Evolutionary conservation across 2,113 vertebrate species (phyloP).

Genomic region (Paramisgurnus dabryanus): DNA sequence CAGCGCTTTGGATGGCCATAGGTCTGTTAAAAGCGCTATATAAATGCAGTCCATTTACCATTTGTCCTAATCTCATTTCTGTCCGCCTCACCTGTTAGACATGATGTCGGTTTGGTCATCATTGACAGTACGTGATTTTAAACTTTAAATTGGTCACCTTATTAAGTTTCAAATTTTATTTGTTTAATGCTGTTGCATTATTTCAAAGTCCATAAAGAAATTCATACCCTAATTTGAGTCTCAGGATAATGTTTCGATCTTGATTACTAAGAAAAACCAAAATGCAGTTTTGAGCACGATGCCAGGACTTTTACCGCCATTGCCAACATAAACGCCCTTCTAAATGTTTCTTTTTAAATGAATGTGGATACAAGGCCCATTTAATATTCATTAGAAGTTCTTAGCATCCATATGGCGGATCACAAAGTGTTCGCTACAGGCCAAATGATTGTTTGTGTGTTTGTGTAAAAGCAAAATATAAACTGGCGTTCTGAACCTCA

Average conservation of each 20-base stretch:
- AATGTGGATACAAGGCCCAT: slow-evolving; percentile 13
- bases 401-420: slow-evolving; percentile 45
- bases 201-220: too few species aligned
- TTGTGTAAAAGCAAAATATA: slow-evolving; percentile 27
- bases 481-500: slow-evolving; percentile 35
- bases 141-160: too few species aligned
- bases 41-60: too few species aligned
- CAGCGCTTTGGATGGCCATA: too few species aligned
- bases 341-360: slow-evolving; percentile 12
- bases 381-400: slow-evolving; percentile 34
- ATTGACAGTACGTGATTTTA: too few species aligned
- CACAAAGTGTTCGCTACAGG: slow-evolving; percentile 26
- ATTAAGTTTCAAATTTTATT: too few species aligned
- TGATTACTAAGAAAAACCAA: neutral
- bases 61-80: too few species aligned
- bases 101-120: too few species aligned
- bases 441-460: slow-evolving; percentile 9
- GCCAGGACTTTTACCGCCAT: neutral
- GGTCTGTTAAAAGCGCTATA: too few species aligned
- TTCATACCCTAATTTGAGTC: too few species aligned
- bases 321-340: neutral
- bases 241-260: neutral
- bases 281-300: neutral
- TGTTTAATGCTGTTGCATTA: too few species aligned
- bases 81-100: too few species aligned